These are phyloP conservation scores for Apteryx owenii DNA, from an alignment of 2,113 vertebrate species.

Conservation along the genomic window DNA sequence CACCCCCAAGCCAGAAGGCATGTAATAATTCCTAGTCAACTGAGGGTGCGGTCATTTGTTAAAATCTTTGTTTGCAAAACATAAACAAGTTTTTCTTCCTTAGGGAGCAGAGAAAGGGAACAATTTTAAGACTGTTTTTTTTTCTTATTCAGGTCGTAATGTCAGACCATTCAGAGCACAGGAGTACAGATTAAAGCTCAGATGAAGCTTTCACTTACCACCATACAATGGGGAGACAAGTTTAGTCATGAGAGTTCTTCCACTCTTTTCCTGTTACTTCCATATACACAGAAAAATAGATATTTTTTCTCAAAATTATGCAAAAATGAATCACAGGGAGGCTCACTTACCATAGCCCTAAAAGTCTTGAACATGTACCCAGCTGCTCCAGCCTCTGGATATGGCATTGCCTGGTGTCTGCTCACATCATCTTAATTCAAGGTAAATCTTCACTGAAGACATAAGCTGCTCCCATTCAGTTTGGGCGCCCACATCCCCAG, in stretches of 20 bases:
- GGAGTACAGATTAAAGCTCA: not conserved
- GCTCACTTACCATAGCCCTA: not conserved
- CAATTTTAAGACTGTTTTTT: not conserved
- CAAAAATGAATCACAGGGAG: not conserved
- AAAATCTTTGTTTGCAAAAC: conserved; percentile 29
- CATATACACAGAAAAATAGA: not conserved
- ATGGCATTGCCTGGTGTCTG: not conserved
- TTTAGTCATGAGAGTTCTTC: not conserved
- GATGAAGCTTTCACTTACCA: not conserved
- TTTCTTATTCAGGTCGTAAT: not conserved
- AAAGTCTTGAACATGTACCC: not conserved
- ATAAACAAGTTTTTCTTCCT: conserved; percentile 22
- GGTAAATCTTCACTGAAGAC: not conserved
- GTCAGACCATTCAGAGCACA: not conserved
- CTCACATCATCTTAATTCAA: not conserved
- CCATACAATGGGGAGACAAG: not conserved
- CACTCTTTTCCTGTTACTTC: not conserved
- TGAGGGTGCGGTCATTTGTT: not conserved
- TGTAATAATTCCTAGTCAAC: not conserved
- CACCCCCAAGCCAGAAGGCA: not conserved
- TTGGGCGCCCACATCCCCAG: not conserved
- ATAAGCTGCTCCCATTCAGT: not conserved
- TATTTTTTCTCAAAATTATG: not conserved
- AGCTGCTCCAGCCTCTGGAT: not conserved
- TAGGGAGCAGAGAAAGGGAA: not conserved